Evolutionary conservation across 2,797 vertebrate genomes (phyloP), one percentile per base, ranked within the genome.

Genomic region (Jordanella pulchra): DNA sequence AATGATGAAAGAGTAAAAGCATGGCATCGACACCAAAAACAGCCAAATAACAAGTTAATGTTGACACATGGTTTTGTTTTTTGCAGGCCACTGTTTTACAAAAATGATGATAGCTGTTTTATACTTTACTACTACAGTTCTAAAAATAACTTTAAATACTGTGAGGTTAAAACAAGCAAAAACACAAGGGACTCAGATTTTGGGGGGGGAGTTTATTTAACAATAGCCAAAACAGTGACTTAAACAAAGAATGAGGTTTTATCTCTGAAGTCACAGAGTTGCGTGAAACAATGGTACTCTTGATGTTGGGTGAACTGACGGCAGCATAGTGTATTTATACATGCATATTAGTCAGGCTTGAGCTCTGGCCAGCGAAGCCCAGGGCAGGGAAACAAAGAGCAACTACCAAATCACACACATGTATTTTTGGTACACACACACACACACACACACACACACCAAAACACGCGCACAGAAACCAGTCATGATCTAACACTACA

Each of bases 301-400:
- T 93, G 90, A 93, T 91, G 86, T 88, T 82, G 71, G 71, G 80
- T 74, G 79, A 83, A 87, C 77, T 86, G 89, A 90, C 86, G 86
- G 87, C 84, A 80, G 82, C 84, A 83, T 78, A 72, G 91, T 91
- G 89, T 94, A 93, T 94, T 94, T 94, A 91, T 92, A 92, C 81
- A 89, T 93, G 88, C 83, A 87, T 87, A 85, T 94, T 94, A 91
- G 92, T 93, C 90, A 90, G 85, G 86, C 79, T 90, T 86, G 83
- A 89, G 87, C 80, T 73, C 72, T 84, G 78, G 89, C 93, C 89
- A 89, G 85, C 86, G 77, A 83, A 83, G 87, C 90, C 86, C 84
- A 77, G 79, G 76, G 86, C 86, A 86, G 87, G 84, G 79, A 92
- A 93, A 93, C 89, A 91, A 92, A 91, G 88, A 84, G 86, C 84